Conservation (phyloP, 1,140 invertebrate species). For the Ylistrum balloti region DNA sequence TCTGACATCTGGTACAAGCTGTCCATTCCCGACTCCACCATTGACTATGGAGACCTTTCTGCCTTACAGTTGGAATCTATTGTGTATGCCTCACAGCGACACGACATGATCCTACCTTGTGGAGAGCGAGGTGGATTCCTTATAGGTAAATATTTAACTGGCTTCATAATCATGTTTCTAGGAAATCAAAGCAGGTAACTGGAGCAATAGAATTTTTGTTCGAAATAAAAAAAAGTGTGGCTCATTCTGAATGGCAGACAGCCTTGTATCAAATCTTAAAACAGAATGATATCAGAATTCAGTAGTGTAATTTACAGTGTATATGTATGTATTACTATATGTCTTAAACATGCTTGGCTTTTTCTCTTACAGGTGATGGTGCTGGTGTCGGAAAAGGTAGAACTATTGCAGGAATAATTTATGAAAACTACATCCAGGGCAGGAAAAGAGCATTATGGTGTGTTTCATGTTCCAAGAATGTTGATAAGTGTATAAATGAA, state of each 20-base stretch:
- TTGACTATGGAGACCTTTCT: conserved; percentile 93
- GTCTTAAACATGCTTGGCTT: conserved; percentile 23
- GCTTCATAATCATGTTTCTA: too few relatives aligned
- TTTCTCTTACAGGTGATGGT: conserved; percentile 90
- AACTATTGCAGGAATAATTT: conserved; percentile 99
- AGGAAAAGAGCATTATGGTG: conserved; percentile 96
- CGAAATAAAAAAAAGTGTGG: too few relatives aligned
- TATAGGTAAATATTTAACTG: conserved; percentile 87
- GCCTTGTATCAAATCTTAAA: too few relatives aligned
- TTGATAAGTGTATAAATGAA: too few relatives aligned
- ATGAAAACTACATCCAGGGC: conserved; percentile 97
- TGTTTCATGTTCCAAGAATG: conserved; percentile 41
- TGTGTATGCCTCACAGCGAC: conserved; percentile 97
- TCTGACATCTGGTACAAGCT: conserved; percentile 96
- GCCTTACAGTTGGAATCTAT: conserved; percentile 98
- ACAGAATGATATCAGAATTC: too few relatives aligned
- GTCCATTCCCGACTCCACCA: conserved; percentile 92
- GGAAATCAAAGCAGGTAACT: too few relatives aligned
- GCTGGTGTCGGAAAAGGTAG: conserved; percentile 99
- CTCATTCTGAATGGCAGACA: too few relatives aligned
- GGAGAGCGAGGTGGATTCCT: conserved; percentile 97
- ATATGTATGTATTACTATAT: too few relatives aligned
- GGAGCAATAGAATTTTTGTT: too few relatives aligned
- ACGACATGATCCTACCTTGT: conserved; percentile 95
- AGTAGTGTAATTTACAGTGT: too few relatives aligned